Conservation (phyloP, 2,797 vertebrate species). For the Naso thynnoides region DNA sequence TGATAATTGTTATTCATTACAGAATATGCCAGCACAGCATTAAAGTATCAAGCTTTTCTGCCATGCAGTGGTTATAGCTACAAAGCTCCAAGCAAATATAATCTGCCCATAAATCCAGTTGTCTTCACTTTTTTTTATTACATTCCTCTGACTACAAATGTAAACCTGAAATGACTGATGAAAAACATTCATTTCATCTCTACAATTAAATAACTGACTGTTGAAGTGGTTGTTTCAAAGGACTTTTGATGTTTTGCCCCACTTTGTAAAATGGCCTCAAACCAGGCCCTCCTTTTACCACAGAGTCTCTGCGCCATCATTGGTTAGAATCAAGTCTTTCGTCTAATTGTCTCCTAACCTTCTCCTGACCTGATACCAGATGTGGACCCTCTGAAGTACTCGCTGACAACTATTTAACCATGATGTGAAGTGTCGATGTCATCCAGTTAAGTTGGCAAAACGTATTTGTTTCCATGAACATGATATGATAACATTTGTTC, state of each 20-base stretch:
- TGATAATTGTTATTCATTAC: background rate
- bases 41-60: conserved; percentile 14
- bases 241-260: background rate
- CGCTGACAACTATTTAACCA: background rate
- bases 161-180: conserved; percentile 7
- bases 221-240: conserved; percentile 4
- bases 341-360: no score
- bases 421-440: background rate
- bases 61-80: conserved; percentile 9
- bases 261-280: background rate
- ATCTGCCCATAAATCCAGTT: conserved; percentile 33
- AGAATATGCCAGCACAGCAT: conserved; percentile 37
- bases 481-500: background rate
- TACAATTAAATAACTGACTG: conserved; percentile 14
- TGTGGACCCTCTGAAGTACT: background rate
- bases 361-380: background rate
- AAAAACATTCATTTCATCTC: background rate
- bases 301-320: background rate
- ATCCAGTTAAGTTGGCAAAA: background rate
- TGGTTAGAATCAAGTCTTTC: background rate
- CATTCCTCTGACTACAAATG: conserved; percentile 19
- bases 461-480: background rate
- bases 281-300: background rate
- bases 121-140: conserved; percentile 14
- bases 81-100: conserved; percentile 27